phyloP scores from a whole-genome alignment of 2,113 vertebrate genomes.

The Nibea albiflora region DNA sequence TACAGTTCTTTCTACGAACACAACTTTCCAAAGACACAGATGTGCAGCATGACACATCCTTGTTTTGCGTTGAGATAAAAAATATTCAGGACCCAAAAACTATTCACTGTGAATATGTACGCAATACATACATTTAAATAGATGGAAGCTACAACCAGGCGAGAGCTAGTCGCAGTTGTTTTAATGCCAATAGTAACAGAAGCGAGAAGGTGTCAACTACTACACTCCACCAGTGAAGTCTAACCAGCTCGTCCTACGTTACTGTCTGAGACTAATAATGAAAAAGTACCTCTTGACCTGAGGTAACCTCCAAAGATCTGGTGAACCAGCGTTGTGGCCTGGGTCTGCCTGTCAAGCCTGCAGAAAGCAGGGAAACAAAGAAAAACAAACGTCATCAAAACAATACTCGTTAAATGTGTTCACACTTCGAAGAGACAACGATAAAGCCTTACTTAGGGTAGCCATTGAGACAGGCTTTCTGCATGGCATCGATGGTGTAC shows the following conservation, averaged over 20 bases:
- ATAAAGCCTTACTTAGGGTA: constrained; percentile 88
- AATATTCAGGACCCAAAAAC: too few species aligned
- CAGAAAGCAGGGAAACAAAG: neutral
- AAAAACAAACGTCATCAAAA: neutral
- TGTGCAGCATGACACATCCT: too few species aligned
- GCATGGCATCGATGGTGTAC: constrained; percentile 97
- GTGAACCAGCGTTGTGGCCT: constrained; percentile 94
- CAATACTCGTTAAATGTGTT: neutral
- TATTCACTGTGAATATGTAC: too few species aligned
- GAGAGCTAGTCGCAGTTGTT: too few species aligned
- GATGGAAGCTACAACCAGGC: too few species aligned
- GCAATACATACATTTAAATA: too few species aligned
- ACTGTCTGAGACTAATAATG: constrained; percentile 7
- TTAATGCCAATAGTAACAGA: too few species aligned
- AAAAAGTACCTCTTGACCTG: constrained; percentile 90
- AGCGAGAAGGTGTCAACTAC: too few species aligned
- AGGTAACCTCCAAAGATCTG: constrained; percentile 98
- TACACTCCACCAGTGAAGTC: too few species aligned
- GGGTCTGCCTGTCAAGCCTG: constrained; percentile 94
- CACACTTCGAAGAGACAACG: neutral
- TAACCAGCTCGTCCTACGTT: neutral
- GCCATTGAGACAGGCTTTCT: constrained; percentile 93
- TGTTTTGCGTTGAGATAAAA: too few species aligned
- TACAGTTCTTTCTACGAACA: too few species aligned
- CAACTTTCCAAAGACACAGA: too few species aligned